phyloP scores from a whole-genome alignment of 2,113 vertebrate species.

The Thalassoma bifasciatum region DNA sequence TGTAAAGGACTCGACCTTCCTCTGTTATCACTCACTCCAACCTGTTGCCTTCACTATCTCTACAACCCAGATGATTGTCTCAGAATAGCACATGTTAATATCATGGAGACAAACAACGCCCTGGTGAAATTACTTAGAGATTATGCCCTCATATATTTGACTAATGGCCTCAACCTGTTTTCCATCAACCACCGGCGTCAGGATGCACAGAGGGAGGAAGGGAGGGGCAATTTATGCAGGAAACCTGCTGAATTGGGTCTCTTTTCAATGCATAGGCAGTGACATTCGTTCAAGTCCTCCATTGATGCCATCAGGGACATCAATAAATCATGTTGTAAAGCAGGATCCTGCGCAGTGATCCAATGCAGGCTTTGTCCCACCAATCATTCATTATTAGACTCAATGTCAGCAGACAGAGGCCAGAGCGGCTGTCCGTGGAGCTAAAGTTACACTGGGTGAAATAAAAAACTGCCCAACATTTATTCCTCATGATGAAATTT shows the following conservation, averaged over 20 bases:
- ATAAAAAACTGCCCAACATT: slow-evolving; percentile 41
- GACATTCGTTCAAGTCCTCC: slow-evolving; percentile 73
- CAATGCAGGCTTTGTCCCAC: slow-evolving; percentile 65
- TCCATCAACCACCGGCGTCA: slow-evolving; percentile 11
- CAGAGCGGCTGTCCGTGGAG: slow-evolving; percentile 28
- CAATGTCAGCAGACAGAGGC: slow-evolving; percentile 56
- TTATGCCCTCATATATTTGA: slow-evolving; percentile 61
- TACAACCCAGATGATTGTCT: slow-evolving; percentile 35
- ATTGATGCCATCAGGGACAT: slow-evolving; percentile 66
- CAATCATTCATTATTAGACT: slow-evolving; percentile 67
- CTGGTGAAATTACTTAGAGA: slow-evolving; percentile 42
- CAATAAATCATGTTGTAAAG: slow-evolving; percentile 78
- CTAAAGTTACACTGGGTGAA: slow-evolving; percentile 39
- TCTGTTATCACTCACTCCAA: slow-evolving; percentile 50
- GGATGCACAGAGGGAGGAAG: slow-evolving; percentile 33
- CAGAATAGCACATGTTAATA: slow-evolving; percentile 44
- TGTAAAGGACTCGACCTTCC: neutral
- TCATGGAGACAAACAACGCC: slow-evolving; percentile 33
- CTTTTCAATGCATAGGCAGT: slow-evolving; percentile 63
- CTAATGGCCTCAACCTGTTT: slow-evolving; percentile 52
- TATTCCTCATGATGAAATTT: slow-evolving; percentile 42
- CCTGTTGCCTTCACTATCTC: slow-evolving; percentile 42
- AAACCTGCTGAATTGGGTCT: slow-evolving; percentile 73
- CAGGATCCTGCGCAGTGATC: slow-evolving; percentile 67
- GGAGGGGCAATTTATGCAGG: slow-evolving; percentile 65